Evolutionary conservation across 2,113 vertebrate genomes (phyloP).

Genomic region (Nicator chloris): DNA sequence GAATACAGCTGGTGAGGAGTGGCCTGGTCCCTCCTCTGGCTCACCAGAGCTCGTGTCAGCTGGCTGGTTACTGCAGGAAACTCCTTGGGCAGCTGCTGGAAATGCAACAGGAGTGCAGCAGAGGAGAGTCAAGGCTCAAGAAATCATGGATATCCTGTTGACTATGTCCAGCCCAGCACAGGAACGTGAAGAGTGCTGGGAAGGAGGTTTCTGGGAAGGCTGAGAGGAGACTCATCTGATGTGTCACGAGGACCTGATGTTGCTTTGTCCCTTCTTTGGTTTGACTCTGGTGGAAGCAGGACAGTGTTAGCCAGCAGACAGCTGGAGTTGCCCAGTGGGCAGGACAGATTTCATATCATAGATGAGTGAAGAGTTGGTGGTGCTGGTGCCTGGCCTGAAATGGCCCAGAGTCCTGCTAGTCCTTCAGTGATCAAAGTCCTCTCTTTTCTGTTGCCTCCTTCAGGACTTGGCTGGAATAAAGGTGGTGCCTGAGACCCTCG

Average conservation of each 20-base stretch:
- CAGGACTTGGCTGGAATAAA: not conserved
- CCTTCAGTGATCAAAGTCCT: not conserved
- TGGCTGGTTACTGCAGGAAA: not conserved
- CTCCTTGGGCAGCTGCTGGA: not conserved
- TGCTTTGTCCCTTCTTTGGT: not conserved
- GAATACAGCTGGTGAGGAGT: not conserved
- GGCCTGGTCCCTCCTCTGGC: not conserved
- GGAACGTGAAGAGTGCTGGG: not conserved
- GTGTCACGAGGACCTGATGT: not conserved
- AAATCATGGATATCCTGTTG: not conserved
- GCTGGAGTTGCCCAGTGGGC: not conserved
- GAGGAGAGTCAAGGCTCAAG: not conserved
- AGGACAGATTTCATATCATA: not conserved
- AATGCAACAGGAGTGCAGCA: not conserved
- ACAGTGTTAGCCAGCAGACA: not conserved
- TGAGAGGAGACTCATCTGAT: not conserved
- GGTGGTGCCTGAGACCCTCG: not conserved
- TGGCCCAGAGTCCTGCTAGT: not conserved
- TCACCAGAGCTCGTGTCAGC: not conserved
- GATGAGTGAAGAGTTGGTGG: not conserved
- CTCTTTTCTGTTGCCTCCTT: not conserved
- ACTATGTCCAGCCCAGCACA: rapidly evolving
- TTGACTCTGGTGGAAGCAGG: not conserved
- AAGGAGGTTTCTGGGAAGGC: not conserved
- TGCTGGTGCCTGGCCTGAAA: not conserved